Conservation (phyloP, 92 coral and sea anemone genomes). For the Porites rus region DNA sequence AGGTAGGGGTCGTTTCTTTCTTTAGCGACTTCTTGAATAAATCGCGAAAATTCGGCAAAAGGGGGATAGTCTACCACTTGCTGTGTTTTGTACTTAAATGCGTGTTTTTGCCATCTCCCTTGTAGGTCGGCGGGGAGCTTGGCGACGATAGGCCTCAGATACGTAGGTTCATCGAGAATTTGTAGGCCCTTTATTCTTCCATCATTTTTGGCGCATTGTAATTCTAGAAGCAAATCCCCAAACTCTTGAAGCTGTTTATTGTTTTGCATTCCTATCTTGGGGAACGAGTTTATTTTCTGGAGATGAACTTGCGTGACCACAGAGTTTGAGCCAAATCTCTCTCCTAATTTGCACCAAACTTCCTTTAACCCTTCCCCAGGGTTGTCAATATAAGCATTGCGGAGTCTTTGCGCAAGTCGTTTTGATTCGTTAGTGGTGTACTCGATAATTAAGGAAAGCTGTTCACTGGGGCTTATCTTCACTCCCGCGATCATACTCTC, state of each 20-base stretch:
- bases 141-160: constrained; percentile 36
- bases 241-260: constrained; percentile 53
- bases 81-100: constrained; percentile 38
- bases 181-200: constrained; percentile 58
- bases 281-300: constrained; percentile 23
- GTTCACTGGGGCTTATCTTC: constrained; percentile 30
- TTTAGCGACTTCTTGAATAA: constrained; percentile 54
- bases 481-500: constrained; percentile 1
- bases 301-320: constrained; percentile 22
- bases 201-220: constrained; percentile 58
- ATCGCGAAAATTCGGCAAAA: constrained; percentile 42
- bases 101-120: constrained; percentile 75
- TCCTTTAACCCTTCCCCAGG: neutral
- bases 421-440: constrained; percentile 27
- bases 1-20: constrained; percentile 71
- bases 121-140: constrained; percentile 65
- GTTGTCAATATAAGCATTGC: constrained; percentile 18
- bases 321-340: constrained; percentile 19
- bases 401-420: constrained; percentile 27
- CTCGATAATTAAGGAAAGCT: neutral
- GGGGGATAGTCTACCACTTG: constrained; percentile 59
- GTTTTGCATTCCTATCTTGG: neutral
- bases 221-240: constrained; percentile 59
- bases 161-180: constrained; percentile 60
- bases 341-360: constrained; percentile 25